Evolutionary conservation across 2,113 vertebrate species (phyloP).

Genomic region (Strix uralensis): DNA sequence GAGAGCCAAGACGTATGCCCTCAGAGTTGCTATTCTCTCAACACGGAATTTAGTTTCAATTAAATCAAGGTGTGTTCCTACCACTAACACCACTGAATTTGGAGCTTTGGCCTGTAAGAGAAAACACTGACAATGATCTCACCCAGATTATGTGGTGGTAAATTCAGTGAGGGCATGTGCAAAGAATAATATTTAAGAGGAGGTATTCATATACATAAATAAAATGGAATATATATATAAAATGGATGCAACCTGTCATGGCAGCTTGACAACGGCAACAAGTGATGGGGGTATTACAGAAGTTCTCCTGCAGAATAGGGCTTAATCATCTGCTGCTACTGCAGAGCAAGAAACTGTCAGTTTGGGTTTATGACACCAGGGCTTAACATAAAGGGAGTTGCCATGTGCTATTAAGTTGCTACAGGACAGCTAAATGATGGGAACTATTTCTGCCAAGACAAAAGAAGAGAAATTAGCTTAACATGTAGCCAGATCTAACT

Average conservation of each 20-base stretch:
- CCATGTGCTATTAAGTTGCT: background rate
- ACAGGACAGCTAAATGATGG: background rate
- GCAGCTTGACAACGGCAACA: background rate
- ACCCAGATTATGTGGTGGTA: background rate
- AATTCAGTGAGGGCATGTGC: background rate
- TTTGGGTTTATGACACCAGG: background rate
- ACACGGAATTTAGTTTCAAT: constrained; percentile 92
- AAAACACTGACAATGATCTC: background rate
- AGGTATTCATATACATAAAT: background rate
- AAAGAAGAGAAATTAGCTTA: background rate
- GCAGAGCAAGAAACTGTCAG: background rate
- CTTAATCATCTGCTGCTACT: background rate
- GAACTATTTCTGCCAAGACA: background rate
- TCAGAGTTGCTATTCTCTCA: constrained; percentile 90
- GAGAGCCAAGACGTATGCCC: constrained; percentile 90
- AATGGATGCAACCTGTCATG: background rate
- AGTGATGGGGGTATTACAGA: background rate
- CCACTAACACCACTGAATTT: constrained; percentile 90
- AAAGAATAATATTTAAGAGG: background rate
- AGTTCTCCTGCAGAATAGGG: background rate
- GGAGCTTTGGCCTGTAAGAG: constrained; percentile 88
- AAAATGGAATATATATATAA: background rate
- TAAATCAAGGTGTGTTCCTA: constrained; percentile 94
- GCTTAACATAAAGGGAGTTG: background rate
- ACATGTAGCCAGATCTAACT: background rate